Conservation (phyloP, 2,797 vertebrate genomes). For the Urophycis tenuis region DNA sequence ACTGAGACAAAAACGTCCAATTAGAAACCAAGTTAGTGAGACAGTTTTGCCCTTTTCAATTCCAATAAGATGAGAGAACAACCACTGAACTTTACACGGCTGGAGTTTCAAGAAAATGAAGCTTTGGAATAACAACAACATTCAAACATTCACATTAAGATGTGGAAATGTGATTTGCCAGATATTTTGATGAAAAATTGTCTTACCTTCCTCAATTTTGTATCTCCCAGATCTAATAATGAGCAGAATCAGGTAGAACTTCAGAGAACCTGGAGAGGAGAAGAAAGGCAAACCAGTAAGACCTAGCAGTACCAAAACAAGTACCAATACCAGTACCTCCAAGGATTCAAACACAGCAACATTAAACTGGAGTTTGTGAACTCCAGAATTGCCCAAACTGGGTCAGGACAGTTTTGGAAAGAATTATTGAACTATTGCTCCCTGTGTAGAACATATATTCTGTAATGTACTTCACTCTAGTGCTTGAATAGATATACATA, state of each 20-base stretch:
- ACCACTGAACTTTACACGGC: not conserved
- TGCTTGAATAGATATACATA: not conserved
- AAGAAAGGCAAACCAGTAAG: not conserved
- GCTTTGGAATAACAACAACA: not conserved
- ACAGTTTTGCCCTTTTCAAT: not conserved
- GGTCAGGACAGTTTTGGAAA: not conserved
- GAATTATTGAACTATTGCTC: not conserved
- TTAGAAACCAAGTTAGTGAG: not conserved
- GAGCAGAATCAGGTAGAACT: not conserved
- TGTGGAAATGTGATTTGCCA: not conserved
- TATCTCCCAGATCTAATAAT: not conserved
- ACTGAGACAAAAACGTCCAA: constrained; percentile 36
- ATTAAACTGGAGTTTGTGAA: not conserved
- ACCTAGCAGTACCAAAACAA: too few species aligned
- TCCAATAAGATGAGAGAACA: not conserved
- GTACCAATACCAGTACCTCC: not conserved
- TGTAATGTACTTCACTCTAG: not conserved
- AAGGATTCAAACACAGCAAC: not conserved
- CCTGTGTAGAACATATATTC: not conserved
- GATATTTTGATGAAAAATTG: not conserved
- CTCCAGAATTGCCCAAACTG: not conserved
- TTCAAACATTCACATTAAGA: not conserved
- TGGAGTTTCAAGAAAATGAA: not conserved
- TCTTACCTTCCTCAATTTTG: not conserved
- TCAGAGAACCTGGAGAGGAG: not conserved